Conservation (phyloP, 2,113 vertebrate genomes). For the Syngnathus floridae region DNA sequence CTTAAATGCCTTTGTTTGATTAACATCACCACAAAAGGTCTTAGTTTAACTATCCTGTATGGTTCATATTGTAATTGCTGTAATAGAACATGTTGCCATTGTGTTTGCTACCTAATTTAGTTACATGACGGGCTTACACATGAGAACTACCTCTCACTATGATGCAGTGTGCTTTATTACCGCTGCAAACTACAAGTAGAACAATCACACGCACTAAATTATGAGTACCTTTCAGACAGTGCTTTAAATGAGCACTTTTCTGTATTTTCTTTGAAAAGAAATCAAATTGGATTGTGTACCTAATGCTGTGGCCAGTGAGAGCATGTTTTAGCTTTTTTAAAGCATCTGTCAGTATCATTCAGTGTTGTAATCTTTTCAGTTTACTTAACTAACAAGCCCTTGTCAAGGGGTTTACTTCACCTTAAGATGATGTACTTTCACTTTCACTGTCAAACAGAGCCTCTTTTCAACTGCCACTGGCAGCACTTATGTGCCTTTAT, state of each 20-base stretch:
- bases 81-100: neutral
- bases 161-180: neutral
- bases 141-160: neutral
- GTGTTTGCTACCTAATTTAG: neutral
- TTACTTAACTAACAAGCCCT: neutral
- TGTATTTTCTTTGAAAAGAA: neutral
- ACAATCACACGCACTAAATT: neutral
- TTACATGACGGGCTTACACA: neutral
- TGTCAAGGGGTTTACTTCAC: constrained; percentile 3
- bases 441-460: neutral
- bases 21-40: neutral
- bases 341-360: neutral
- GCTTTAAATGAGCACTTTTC: neutral
- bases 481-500: constrained; percentile 21
- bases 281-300: neutral
- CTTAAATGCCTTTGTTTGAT: neutral
- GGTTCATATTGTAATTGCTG: neutral
- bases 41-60: neutral
- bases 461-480: constrained; percentile 7
- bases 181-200: neutral
- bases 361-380: neutral
- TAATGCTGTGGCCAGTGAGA: neutral
- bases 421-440: constrained; percentile 2
- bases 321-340: neutral
- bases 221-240: neutral